phyloP scores from a whole-genome alignment of 2,797 vertebrate genomes.

The Gymnothorax javanicus region DNA sequence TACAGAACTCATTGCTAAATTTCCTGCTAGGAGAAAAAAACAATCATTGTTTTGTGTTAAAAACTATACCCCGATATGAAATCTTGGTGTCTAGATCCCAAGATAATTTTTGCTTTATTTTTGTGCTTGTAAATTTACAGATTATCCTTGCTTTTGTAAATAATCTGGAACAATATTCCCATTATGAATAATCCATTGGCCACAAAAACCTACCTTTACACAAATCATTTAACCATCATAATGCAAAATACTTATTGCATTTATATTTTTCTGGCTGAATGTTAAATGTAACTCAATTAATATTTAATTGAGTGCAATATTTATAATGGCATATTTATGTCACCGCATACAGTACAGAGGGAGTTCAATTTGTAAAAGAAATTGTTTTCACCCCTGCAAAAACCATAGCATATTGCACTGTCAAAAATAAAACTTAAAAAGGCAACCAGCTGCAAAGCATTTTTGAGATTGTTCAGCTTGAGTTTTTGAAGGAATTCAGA shows the following conservation, averaged over 20 bases:
- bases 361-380: background rate
- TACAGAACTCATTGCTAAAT: background rate
- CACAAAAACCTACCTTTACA: background rate
- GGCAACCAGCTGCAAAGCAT: too few species aligned
- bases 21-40: background rate
- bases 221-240: background rate
- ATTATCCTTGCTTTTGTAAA: background rate
- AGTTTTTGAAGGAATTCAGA: too few species aligned
- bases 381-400: background rate
- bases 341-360: background rate
- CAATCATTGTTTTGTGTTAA: background rate
- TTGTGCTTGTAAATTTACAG: background rate
- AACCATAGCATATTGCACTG: background rate
- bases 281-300: background rate
- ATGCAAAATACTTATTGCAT: background rate
- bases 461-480: too few species aligned
- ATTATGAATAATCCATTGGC: background rate
- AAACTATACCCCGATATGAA: background rate
- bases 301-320: background rate
- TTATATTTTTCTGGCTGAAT: background rate
- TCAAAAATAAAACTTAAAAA: too few species aligned
- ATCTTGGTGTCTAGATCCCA: background rate
- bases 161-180: background rate
- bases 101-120: background rate
- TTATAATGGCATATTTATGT: background rate